A percentile compares a stretch with the other conserved stretches of the same genome.
These are phyloP conservation scores for Heliconius himera DNA, from an alignment of 1,140 invertebrate species.

Conservation along the genomic window DNA sequence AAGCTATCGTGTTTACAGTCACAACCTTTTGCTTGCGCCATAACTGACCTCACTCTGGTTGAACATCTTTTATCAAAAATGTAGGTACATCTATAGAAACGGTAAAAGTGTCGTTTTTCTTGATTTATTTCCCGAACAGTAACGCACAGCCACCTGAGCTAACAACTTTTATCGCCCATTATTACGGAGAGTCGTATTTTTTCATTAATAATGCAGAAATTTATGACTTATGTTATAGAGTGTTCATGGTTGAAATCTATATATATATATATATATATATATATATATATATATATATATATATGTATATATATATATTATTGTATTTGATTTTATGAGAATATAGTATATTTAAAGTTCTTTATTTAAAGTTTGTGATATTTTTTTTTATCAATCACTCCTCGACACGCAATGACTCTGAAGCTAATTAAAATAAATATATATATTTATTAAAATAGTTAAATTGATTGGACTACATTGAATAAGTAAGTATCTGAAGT, in stretches of 20 bases:
- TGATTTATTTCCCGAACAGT: conserved; percentile 50
- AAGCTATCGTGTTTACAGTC: too few species aligned
- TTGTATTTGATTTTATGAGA: not conserved
- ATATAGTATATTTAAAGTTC: too few species aligned
- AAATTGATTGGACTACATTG: too few species aligned
- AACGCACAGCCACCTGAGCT: conserved; percentile 46
- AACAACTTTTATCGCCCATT: conserved; percentile 53
- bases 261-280: not conserved
- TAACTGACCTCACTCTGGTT: too few species aligned
- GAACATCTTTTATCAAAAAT: conserved; percentile 6
- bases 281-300: not conserved
- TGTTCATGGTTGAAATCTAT: not conserved
- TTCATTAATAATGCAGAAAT: conserved; percentile 41
- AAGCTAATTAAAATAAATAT: too few species aligned
- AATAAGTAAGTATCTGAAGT: not conserved
- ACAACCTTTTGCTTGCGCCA: too few species aligned
- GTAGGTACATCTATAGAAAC: conserved; percentile 11
- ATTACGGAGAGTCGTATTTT: conserved; percentile 45
- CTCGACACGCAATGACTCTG: too few species aligned
- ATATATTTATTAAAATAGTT: too few species aligned
- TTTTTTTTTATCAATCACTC: too few species aligned
- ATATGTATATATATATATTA: not conserved
- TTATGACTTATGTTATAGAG: conserved; percentile 34
- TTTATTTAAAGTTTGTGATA: too few species aligned
- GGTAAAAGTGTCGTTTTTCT: conserved; percentile 38